phyloP scores from a whole-genome alignment of 2,797 vertebrate species.

The Crenuchus spilurus region DNA sequence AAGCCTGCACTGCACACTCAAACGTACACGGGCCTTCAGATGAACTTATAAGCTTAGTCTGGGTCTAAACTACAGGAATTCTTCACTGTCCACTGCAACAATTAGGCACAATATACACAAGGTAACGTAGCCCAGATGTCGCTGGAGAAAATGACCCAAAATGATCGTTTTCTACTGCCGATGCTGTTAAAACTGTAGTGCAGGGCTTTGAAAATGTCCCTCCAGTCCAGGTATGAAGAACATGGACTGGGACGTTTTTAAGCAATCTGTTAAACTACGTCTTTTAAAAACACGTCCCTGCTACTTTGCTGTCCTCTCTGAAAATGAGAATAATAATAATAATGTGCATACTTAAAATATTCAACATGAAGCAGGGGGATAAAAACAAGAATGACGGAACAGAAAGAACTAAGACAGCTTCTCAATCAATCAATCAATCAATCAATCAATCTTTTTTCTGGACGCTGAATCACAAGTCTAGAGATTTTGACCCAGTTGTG shows the following conservation, averaged over 20 bases:
- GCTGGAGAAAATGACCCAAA: background rate
- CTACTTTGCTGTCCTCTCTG: conserved; percentile 32
- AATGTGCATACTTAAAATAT: conserved; percentile 40
- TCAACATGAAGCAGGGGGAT: conserved; percentile 17
- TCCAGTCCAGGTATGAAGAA: background rate
- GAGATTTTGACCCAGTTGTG: background rate
- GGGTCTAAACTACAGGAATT: background rate
- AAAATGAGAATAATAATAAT: conserved; percentile 47
- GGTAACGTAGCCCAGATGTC: background rate
- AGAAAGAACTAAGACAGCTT: conserved; percentile 3
- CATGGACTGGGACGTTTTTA: background rate
- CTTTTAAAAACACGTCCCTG: conserved; percentile 28
- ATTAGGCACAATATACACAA: background rate
- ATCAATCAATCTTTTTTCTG: background rate
- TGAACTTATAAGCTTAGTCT: background rate
- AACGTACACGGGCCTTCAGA: background rate
- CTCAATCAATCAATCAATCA: background rate
- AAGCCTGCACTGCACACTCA: background rate
- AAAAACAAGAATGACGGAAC: conserved; percentile 23
- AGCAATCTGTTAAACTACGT: conserved; percentile 30
- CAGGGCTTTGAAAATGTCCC: conserved; percentile 3
- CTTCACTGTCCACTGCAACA: background rate
- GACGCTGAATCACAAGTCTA: background rate
- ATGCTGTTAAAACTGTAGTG: conserved; percentile 14
- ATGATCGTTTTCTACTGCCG: background rate